These are phyloP conservation scores for Brachionus koreanus DNA, from an alignment of 1,140 invertebrate genomes.

Conservation along the genomic window DNA sequence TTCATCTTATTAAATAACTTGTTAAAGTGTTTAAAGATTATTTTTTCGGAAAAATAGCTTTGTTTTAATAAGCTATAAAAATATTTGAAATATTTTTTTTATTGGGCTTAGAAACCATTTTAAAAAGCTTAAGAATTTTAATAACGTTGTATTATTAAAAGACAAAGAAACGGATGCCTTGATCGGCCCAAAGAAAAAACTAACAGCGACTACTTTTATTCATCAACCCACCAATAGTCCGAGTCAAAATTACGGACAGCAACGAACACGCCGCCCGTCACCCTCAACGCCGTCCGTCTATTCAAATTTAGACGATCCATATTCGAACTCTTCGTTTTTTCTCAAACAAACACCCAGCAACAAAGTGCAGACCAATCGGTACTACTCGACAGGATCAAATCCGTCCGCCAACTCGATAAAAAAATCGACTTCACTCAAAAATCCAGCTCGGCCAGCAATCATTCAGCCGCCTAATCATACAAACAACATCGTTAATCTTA, in stretches of 20 bases:
- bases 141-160: not conserved
- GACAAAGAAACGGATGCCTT: constrained; percentile 5
- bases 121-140: not conserved
- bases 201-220: not conserved
- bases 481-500: not conserved
- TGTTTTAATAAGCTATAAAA: not conserved
- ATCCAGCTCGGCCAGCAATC: not conserved
- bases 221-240: not conserved
- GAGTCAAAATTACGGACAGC: not conserved
- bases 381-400: constrained; percentile 1
- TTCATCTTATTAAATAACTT: not conserved
- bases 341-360: not conserved
- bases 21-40: not conserved
- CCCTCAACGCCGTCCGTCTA: not conserved
- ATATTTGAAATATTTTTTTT: not conserved
- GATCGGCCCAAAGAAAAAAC: not conserved
- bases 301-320: not conserved
- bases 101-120: not conserved
- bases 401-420: not conserved
- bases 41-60: not conserved
- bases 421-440: constrained; percentile 11
- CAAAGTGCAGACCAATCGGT: constrained; percentile 26
- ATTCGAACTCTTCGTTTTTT: not conserved
- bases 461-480: not conserved
- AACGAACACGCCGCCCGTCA: not conserved